Evolutionary conservation across 1,140 invertebrate species (phyloP).

Genomic region (Scaptomyza graminum): DNA sequence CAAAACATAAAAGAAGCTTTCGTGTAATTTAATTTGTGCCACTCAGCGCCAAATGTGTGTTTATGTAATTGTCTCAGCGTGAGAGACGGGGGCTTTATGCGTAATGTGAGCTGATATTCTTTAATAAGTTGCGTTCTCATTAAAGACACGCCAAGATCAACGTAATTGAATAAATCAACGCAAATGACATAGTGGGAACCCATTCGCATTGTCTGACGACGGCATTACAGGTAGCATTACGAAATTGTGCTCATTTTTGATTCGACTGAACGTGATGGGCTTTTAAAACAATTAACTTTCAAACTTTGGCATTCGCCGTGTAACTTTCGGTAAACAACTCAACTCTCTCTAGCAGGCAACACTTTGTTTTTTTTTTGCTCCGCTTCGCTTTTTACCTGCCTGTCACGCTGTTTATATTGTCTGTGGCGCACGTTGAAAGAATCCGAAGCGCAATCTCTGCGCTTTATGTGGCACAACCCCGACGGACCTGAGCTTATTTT

Average conservation of each 20-base stretch:
- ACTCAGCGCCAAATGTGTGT: slow-evolving; percentile 64
- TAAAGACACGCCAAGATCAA: slow-evolving; percentile 20
- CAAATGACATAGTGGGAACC: slow-evolving; percentile 4
- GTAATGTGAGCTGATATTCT: slow-evolving; percentile 29
- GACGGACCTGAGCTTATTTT: slow-evolving; percentile 42
- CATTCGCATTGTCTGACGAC: slow-evolving; percentile 10
- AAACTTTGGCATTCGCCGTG: slow-evolving; percentile 54
- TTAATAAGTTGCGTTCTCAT: slow-evolving; percentile 31
- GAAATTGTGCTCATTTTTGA: slow-evolving; percentile 30
- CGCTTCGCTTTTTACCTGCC: slow-evolving; percentile 29
- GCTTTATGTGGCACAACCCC: slow-evolving; percentile 42
- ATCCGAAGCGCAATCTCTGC: slow-evolving; percentile 63
- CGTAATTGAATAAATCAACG: slow-evolving; percentile 28
- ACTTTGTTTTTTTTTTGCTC: slow-evolving; percentile 13
- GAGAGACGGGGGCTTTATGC: slow-evolving; percentile 9
- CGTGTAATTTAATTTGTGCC: slow-evolving; percentile 76
- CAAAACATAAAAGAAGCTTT: slow-evolving; percentile 74
- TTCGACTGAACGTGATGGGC: slow-evolving; percentile 44
- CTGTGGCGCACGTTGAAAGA: slow-evolving; percentile 55
- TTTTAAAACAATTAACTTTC: slow-evolving; percentile 70
- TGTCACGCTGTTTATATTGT: slow-evolving; percentile 51
- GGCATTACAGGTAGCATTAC: neutral
- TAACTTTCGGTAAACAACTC: slow-evolving; percentile 45
- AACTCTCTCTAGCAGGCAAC: slow-evolving; percentile 11
- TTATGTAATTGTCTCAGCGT: slow-evolving; percentile 65